Conservation (phyloP, 2,113 vertebrate species). For the Probosciger aterrimus region DNA sequence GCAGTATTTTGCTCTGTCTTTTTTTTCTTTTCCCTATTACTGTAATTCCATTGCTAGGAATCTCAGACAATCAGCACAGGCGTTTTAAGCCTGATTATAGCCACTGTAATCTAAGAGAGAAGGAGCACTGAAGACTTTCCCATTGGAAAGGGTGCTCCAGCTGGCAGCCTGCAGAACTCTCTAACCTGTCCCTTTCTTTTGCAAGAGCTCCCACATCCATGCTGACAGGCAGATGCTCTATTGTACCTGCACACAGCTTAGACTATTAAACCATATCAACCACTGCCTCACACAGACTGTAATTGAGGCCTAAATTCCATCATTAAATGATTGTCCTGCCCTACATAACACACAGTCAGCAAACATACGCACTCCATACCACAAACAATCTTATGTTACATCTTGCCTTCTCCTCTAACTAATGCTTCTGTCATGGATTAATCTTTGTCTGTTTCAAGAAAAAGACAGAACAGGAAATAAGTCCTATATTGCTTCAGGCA, state of each 20-base stretch:
- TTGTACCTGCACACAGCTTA: not conserved
- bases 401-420: not conserved
- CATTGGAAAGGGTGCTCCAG: not conserved
- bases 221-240: not conserved
- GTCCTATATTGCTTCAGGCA: not conserved
- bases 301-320: not conserved
- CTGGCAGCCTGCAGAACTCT: not conserved
- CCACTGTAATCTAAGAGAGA: not conserved
- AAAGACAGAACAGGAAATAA: not conserved
- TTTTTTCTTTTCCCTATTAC: not conserved
- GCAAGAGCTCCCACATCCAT: not conserved
- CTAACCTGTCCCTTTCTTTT: not conserved
- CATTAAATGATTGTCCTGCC: not conserved
- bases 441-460: not conserved
- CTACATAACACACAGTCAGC: not conserved
- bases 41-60: not conserved
- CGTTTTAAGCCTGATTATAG: not conserved
- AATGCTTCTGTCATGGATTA: not conserved
- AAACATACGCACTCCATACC: not conserved
- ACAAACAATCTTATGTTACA: not conserved
- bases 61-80: not conserved
- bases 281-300: not conserved
- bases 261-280: not conserved
- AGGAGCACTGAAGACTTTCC: not conserved
- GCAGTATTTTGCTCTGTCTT: not conserved